Evolutionary conservation across 2,113 vertebrate genomes (phyloP).

Genomic region (Pteropus alecto): DNA sequence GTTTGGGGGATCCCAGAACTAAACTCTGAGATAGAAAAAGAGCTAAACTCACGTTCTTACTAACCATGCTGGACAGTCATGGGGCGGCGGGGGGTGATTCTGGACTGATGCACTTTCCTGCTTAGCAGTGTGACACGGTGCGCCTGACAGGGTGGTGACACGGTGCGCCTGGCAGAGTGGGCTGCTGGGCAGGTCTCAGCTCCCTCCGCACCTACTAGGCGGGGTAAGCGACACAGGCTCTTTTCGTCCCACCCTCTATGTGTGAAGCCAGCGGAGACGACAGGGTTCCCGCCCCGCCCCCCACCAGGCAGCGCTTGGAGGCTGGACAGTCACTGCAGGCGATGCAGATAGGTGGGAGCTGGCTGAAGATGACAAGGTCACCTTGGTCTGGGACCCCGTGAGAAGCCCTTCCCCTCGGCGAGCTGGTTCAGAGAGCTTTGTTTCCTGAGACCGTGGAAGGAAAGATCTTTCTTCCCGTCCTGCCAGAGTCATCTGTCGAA

Average conservation of each 20-base stretch:
- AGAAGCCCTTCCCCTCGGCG: neutral
- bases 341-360: neutral
- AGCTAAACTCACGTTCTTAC: neutral
- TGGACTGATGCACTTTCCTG: neutral
- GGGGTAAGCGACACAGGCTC: neutral
- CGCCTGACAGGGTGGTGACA: neutral
- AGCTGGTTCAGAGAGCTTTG: constrained; percentile 5
- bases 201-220: neutral
- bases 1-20: neutral
- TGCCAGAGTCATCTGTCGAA: constrained; percentile 16
- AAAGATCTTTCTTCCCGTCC: neutral
- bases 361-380: neutral
- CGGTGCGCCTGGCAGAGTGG: neutral
- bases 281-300: neutral
- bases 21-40: neutral
- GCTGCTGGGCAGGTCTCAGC: neutral
- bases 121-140: neutral
- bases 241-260: neutral
- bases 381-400: neutral
- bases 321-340: neutral
- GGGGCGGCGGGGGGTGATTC: neutral
- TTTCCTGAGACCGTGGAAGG: neutral
- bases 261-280: neutral
- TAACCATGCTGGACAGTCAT: neutral
- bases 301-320: neutral